Percentiles rank a stretch among this genome's conserved stretches.
phyloP scores from a whole-genome alignment of 1,140 invertebrate species.

The Teleopsis dalmanni region DNA sequence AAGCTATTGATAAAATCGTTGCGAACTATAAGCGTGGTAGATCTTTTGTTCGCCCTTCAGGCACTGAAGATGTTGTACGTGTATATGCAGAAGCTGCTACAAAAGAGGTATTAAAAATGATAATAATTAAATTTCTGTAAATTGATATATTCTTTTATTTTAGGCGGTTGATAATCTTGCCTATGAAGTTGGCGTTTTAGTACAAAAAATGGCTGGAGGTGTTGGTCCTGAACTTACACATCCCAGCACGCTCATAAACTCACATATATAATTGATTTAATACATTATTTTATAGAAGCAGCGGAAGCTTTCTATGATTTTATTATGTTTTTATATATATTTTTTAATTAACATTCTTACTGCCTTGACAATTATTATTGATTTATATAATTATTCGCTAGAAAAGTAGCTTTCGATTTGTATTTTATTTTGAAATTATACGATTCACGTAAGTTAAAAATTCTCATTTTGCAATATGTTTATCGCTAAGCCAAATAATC shows the following conservation, averaged over 20 bases:
- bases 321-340: too few species aligned
- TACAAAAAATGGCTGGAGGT: slow-evolving; percentile 71
- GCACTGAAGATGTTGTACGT: slow-evolving; percentile 94
- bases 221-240: slow-evolving; percentile 50
- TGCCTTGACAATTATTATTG: too few species aligned
- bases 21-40: slow-evolving; percentile 62
- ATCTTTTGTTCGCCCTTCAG: slow-evolving; percentile 90
- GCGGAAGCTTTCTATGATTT: too few species aligned
- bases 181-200: slow-evolving; percentile 63
- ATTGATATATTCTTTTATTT: slow-evolving; percentile 16
- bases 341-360: too few species aligned
- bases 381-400: too few species aligned
- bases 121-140: neutral
- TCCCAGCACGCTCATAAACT: slow-evolving; percentile 27
- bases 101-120: slow-evolving; percentile 45
- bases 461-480: too few species aligned
- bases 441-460: too few species aligned
- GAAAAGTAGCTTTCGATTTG: neutral
- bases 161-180: slow-evolving; percentile 64
- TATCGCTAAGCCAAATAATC: too few species aligned
- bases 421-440: neutral
- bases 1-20: slow-evolving; percentile 67
- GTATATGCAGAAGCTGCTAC: slow-evolving; percentile 92
- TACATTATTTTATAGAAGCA: too few species aligned
- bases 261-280: slow-evolving; percentile 40